phyloP scores from a whole-genome alignment of 2,113 vertebrate species.

The Aleadryas rufinucha region DNA sequence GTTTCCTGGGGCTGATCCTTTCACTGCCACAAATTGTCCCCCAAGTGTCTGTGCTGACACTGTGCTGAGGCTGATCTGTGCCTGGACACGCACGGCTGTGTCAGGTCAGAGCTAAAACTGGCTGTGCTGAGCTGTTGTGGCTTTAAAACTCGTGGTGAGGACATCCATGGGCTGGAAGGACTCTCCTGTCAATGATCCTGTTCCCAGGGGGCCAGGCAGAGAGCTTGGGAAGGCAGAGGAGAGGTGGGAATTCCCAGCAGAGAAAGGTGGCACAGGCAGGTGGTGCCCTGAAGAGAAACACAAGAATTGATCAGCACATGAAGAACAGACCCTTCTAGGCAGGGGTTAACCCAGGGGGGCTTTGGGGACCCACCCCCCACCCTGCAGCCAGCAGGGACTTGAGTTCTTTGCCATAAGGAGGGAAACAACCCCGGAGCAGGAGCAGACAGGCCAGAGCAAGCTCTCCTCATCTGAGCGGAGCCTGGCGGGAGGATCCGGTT shows the following conservation, averaged over 20 bases:
- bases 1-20: background rate
- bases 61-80: too few relatives aligned
- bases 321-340: background rate
- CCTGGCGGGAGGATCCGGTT: slow-evolving; percentile 15
- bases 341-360: slow-evolving; percentile 1
- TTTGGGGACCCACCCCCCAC: background rate
- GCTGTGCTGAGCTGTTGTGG: background rate
- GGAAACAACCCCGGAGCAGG: slow-evolving; percentile 3
- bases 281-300: background rate
- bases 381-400: background rate
- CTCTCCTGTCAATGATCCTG: accelerated
- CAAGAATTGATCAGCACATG: background rate
- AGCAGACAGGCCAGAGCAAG: slow-evolving; percentile 44
- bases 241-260: background rate
- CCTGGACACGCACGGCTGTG: background rate
- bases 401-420: background rate
- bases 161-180: background rate
- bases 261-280: background rate
- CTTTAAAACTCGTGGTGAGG: accelerated
- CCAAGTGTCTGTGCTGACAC: background rate
- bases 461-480: background rate
- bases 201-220: background rate
- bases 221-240: background rate
- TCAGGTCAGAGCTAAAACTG: background rate
- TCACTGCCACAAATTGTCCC: accelerated